Evolutionary conservation across 1,140 invertebrate genomes (phyloP), one percentile per base, ranked within the genome.

Genomic region (Drosophila arizonae): DNA sequence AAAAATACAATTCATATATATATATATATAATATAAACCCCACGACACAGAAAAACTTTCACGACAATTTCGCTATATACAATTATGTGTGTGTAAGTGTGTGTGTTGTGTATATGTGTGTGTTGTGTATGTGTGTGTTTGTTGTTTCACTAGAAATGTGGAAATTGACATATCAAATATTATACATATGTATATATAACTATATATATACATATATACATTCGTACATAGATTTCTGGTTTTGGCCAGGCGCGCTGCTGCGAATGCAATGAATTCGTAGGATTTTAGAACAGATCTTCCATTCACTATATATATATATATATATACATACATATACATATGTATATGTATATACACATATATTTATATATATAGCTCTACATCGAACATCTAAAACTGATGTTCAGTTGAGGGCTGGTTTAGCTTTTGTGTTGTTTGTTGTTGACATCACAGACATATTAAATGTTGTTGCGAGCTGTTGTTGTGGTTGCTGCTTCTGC

Each of bases 371-470:
- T n/a, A 13, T 56, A 11, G 21, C 11, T 56, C 8, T 56, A 41
- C 13, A 26, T 10, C 4, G 41, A 21, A 15, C 43, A 50, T 5
- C 21, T 57, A 45, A 41, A 36, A 9, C 24, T 65, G 46, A 43
- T 56, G 15, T 50, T 58, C 21, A 39, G 56, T 45, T 48, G 24
- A 28, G 52, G 33, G 60, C 46, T 68, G 50, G 6, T 54, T 24
- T 51, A 41, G 45, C 9, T 54, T 24, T 56, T 33, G 26, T 39
- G 11, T 39, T 39, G 36, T 63, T 45, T 57, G 36, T 57, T 51
- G 73, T 63, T 77, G 79, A 76, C 73, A 74, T 84, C 79, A 82
- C 79, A 82, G 79, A 76, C 79, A 79, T 46, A 45, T 13, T 67
- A 48, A 56, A 61, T 68, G 63, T 73, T 70, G 69, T 58, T 61